Percentiles rank a stretch among this genome's conserved stretches.
Evolutionary conservation across 2,888 invertebrate species (phyloP).

Genomic region (Lasioglossum lativentre): DNA sequence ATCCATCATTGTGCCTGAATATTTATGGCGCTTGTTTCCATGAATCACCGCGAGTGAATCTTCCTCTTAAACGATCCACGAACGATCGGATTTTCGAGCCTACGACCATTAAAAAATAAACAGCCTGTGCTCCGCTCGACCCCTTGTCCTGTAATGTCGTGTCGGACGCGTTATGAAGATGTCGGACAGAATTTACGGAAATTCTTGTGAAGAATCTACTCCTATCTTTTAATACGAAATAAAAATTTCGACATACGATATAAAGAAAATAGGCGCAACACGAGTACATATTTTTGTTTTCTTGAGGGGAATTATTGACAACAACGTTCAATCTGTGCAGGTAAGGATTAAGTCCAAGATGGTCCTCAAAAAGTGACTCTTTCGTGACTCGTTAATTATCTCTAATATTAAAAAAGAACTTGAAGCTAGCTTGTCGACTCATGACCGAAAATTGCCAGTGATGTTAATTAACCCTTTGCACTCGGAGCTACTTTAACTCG

Average conservation of each 20-base stretch:
- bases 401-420: neutral
- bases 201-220: neutral
- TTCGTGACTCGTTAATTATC: no score
- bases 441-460: neutral
- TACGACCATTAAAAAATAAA: neutral
- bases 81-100: slow-evolving; percentile 6
- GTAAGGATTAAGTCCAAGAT: no score
- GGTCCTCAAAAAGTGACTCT: no score
- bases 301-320: neutral
- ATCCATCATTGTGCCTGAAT: slow-evolving; percentile 50
- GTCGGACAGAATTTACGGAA: neutral
- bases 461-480: no score
- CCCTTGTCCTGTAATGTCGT: slow-evolving; percentile 2
- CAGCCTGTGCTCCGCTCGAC: neutral
- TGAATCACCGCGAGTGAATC: slow-evolving; percentile 34
- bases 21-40: slow-evolving; percentile 34
- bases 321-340: neutral
- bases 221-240: neutral
- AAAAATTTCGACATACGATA: neutral
- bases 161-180: neutral
- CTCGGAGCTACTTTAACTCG: no score
- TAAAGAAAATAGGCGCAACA: neutral
- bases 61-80: neutral
- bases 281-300: neutral
- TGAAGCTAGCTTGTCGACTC: neutral